Evolutionary conservation across 2,113 vertebrate species (phyloP).

Genomic region (Vidua macroura): DNA sequence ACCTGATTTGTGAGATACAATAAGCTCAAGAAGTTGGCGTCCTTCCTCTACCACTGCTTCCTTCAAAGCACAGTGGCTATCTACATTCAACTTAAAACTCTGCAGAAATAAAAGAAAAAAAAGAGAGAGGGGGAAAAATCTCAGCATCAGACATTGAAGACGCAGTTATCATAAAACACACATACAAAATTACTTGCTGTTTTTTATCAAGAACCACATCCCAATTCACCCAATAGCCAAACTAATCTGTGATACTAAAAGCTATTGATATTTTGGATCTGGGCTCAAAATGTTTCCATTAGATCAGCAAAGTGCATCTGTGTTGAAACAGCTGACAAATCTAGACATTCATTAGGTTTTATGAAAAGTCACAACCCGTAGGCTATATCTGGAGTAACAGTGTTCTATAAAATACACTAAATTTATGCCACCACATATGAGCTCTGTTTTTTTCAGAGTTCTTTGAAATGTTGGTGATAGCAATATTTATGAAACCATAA

Average conservation of each 20-base stretch:
- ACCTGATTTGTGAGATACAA: constrained; percentile 97
- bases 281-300: constrained; percentile 71
- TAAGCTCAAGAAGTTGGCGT: constrained; percentile 86
- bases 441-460: constrained; percentile 48
- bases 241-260: constrained; percentile 72
- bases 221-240: constrained; percentile 64
- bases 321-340: constrained; percentile 76
- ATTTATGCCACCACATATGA: constrained; percentile 62
- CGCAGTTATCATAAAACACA: constrained; percentile 34
- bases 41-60: constrained; percentile 93
- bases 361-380: constrained; percentile 73
- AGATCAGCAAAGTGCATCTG: constrained; percentile 73
- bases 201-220: constrained; percentile 70
- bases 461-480: constrained; percentile 70
- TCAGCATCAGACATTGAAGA: constrained; percentile 14
- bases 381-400: constrained; percentile 68
- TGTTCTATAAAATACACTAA: constrained; percentile 69
- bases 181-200: constrained; percentile 34
- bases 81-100: constrained; percentile 95
- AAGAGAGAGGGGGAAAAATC: background rate
- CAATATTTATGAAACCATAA: constrained; percentile 71
- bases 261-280: constrained; percentile 75
- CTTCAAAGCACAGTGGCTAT: constrained; percentile 87
- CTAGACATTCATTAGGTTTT: constrained; percentile 75
- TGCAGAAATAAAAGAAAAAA: constrained; percentile 52